Conservation (phyloP, 2,113 vertebrate species). For the Crypturellus undulatus region DNA sequence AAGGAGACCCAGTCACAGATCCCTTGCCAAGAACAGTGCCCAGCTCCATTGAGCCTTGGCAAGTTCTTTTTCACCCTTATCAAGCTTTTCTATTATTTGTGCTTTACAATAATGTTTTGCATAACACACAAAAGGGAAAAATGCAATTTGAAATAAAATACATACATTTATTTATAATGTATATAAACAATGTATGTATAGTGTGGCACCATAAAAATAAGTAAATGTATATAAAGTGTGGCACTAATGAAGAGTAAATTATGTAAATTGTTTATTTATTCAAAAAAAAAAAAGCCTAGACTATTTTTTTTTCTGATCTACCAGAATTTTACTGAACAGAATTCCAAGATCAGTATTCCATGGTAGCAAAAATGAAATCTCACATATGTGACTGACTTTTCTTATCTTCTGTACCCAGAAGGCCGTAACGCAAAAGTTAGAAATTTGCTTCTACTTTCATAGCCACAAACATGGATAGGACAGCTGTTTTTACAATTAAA, state of each 20-base stretch:
- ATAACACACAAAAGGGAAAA: slow-evolving; percentile 13
- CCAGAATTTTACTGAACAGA: background rate
- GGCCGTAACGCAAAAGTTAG: background rate
- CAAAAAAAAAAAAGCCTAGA: background rate
- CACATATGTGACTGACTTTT: background rate
- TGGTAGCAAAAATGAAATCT: background rate
- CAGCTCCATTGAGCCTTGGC: background rate
- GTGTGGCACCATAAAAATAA: background rate
- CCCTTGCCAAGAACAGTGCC: rapidly evolving
- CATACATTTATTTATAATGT: background rate
- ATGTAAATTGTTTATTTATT: background rate
- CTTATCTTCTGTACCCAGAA: background rate
- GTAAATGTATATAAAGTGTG: background rate
- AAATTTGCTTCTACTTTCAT: background rate
- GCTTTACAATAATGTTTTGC: background rate
- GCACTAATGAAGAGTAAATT: background rate
- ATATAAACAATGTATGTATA: background rate
- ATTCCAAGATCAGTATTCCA: background rate
- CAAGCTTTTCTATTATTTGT: slow-evolving; percentile 26
- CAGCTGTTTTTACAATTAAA: background rate
- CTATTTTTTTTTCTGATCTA: background rate
- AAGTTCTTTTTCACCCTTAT: background rate
- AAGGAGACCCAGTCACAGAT: background rate
- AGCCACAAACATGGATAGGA: background rate
- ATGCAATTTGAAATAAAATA: background rate